Evolutionary conservation across 1,140 invertebrate species (phyloP).

Genomic region (Calephelis nemesis): DNA sequence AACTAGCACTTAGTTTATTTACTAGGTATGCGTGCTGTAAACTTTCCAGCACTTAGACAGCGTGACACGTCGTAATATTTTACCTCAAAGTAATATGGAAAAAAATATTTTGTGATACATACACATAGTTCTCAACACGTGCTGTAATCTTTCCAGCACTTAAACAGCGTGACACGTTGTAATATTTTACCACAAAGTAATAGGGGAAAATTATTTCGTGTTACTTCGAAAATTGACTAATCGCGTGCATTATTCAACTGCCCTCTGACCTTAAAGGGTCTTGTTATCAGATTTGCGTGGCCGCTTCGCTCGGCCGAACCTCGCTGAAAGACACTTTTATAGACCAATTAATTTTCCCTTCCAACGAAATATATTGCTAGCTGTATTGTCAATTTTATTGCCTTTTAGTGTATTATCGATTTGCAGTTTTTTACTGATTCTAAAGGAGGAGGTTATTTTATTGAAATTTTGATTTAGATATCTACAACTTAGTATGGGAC

Average conservation of each 20-base stretch:
- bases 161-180: conserved; percentile 27
- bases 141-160: conserved; percentile 6
- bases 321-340: conserved; percentile 44
- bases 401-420: background rate
- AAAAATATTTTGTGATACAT: background rate
- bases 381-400: background rate
- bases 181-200: conserved; percentile 31
- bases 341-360: conserved; percentile 27
- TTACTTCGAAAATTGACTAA: conserved; percentile 44
- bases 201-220: conserved; percentile 25
- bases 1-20: too few relatives aligned
- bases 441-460: background rate
- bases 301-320: conserved; percentile 36
- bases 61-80: conserved; percentile 33
- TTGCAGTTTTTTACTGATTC: background rate
- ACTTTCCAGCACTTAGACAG: conserved; percentile 11
- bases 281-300: conserved; percentile 43
- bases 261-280: conserved; percentile 33
- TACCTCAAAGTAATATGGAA: conserved; percentile 18
- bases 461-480: too few relatives aligned
- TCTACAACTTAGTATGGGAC: too few relatives aligned
- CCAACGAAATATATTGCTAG: conserved; percentile 9
- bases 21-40: background rate
- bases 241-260: conserved; percentile 43
- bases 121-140: background rate